Base-by-base conservation (phyloP, 2,113 vertebrate species). In the Pteruthius melanotis region DNA sequence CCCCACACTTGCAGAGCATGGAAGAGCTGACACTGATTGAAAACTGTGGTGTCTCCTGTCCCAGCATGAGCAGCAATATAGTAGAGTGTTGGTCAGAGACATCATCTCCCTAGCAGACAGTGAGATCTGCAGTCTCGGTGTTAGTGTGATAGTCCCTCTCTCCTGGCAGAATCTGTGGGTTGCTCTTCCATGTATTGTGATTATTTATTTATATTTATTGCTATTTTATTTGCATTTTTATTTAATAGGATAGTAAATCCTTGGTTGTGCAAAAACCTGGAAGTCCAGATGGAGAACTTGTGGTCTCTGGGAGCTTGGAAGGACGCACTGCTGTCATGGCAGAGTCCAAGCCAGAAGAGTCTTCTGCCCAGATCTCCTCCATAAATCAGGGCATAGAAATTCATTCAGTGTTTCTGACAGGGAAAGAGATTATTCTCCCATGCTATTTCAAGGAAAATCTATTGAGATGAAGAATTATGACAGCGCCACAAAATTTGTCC, bases 1-100 rank as follows among this genome's bases (percentile, higher is more conserved):
- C 74, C 10, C 95, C 97, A 30, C 39, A 26, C 66, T 81, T 98
- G 89, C 96, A 97, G 31, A 96, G 96, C 50, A 81, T 97, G 37
- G 98, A 97, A n/a, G 96, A 98, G 77, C 98, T 98, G 97, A 96
- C 96, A 79, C 84, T 97, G 33, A 97, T 98, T 35, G 98, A 97
- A 66, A 98, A 98, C 97, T 98, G 97, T 10, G 97, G 97, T 23
- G 97, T 98, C 17, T 97, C 98, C 6, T 99, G 98, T 20, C 98
- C 99, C 0, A 95, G 96, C 22, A 98, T 98, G 94, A 98, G 98
- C 97, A 98, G 97, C 60, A 98, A 97, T 74, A 95, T 98, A 30
- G 97, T 87, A 0, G 99, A 99, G 89, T 89, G 97, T 66, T 98
- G 98, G 97, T 98, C 97, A 90, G 90, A 97, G 83, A 37, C 54